Conservation (phyloP, 2,113 vertebrate species). For the Bubo scandiacus region DNA sequence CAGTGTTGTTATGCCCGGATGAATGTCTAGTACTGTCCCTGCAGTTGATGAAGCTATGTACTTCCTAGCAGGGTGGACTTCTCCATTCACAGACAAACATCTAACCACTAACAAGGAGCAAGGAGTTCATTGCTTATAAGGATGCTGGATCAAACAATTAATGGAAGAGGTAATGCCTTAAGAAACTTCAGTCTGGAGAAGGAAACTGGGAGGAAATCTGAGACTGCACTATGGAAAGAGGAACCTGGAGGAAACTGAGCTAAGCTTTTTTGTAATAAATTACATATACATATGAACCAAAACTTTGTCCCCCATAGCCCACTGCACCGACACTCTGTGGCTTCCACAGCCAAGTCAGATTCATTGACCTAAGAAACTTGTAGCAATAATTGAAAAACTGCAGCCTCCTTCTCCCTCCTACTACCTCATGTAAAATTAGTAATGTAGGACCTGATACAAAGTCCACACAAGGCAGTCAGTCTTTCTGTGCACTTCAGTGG, state of each 20-base stretch:
- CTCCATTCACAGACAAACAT: not conserved
- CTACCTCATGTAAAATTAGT: not conserved
- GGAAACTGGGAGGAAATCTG: not conserved
- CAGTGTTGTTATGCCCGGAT: not conserved
- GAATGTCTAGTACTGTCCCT: not conserved
- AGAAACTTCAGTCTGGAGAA: not conserved
- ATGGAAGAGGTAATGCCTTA: not conserved
- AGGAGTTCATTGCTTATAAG: not conserved
- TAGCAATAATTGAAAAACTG: not conserved
- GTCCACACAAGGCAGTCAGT: not conserved
- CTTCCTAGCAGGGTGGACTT: constrained; percentile 4
- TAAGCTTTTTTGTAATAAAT: not conserved
- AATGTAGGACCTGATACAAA: not conserved
- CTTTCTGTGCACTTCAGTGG: not conserved
- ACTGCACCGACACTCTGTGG: not conserved
- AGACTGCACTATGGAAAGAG: not conserved
- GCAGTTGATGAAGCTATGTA: not conserved
- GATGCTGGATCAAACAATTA: not conserved
- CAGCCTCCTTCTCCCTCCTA: not conserved
- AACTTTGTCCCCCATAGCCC: not conserved
- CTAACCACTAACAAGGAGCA: not conserved
- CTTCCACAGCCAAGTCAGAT: not conserved
- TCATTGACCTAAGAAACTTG: not conserved
- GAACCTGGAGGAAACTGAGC: not conserved
- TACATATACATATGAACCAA: not conserved